Evolutionary conservation across 2,888 invertebrate species (phyloP), one percentile per base, ranked within the genome.

Genomic region (Xanthostigma xanthostigma): DNA sequence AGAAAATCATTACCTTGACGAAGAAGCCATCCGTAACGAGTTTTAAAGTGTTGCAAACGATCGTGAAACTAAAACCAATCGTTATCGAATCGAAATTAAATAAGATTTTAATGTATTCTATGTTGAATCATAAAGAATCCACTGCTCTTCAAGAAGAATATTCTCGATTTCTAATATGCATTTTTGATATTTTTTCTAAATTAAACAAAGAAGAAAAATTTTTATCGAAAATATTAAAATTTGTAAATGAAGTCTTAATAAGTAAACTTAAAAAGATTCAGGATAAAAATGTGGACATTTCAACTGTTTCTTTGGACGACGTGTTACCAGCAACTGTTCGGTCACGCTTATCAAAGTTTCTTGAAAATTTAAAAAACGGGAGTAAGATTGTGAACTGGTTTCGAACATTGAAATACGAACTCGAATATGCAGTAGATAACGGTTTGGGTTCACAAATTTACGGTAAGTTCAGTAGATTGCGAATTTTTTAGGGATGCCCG

Each of bases 161-260:
- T 38, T 39, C 39, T 13, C 12, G 10, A 40, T 46, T 46, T 40
- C 33, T 46, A 35, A 46, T 39, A 36, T n/a, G n/a, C 27, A 12
- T 46, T 14, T 46, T 46, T 11, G 34, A 40, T 27, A 46, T 35
- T 39, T 46, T 46, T 37, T 33, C 46, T 12, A 39, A 40, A 34
- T 39, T 46, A 33, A 39, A 46, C 12, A 36, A 40, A 36, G 46
- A 46, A 33, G 27, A 38, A 9, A 46, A 46, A 40, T 40, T 46
- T 9, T 33, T 46, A 13, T 2, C 40, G 5, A 40, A 17, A 33
- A 11, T 46, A 9, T 40, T 46, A 33, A 46, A 36, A 40, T 39
- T 17, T 10, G 9, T 40, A 12, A 46, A 27, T 34, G 17, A 8
- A 12, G 9, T 36, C 14, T 44, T 44, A 12, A 13, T 5, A 27